Conservation (phyloP, 2,797 vertebrate genomes). For the Pachyuromys duprasi region DNA sequence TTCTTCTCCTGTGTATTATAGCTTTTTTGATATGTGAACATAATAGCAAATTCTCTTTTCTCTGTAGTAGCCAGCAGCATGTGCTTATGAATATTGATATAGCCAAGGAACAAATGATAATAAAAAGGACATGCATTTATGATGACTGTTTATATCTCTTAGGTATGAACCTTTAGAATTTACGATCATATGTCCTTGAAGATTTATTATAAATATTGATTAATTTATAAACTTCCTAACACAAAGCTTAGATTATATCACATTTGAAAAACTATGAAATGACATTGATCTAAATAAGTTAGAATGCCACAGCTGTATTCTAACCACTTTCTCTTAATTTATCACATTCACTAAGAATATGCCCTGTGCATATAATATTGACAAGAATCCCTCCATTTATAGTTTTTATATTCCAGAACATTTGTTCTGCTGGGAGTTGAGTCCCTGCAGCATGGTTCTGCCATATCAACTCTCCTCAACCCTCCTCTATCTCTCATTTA, state of each 20-base stretch:
- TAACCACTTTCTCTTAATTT: background rate
- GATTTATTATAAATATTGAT: background rate
- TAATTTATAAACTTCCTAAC: background rate
- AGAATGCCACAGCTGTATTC: background rate
- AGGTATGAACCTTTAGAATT: background rate
- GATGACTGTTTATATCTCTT: background rate
- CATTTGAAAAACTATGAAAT: background rate
- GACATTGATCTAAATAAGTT: background rate
- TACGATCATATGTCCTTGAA: background rate
- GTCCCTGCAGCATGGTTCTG: accelerated
- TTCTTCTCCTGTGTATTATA: background rate
- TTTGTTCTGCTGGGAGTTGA: background rate
- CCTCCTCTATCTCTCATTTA: background rate
- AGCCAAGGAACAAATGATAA: background rate
- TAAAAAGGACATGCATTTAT: accelerated
- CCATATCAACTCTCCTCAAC: accelerated
- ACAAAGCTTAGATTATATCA: background rate
- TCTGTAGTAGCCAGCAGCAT: background rate
- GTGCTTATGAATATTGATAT: background rate
- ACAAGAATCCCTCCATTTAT: background rate
- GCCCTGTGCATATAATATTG: background rate
- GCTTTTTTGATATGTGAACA: background rate
- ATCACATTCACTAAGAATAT: background rate
- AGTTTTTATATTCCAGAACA: background rate
- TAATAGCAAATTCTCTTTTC: background rate